Evolutionary conservation across 2,113 vertebrate species (phyloP), one percentile per base, ranked within the genome.

Genomic region (Scortum barcoo): DNA sequence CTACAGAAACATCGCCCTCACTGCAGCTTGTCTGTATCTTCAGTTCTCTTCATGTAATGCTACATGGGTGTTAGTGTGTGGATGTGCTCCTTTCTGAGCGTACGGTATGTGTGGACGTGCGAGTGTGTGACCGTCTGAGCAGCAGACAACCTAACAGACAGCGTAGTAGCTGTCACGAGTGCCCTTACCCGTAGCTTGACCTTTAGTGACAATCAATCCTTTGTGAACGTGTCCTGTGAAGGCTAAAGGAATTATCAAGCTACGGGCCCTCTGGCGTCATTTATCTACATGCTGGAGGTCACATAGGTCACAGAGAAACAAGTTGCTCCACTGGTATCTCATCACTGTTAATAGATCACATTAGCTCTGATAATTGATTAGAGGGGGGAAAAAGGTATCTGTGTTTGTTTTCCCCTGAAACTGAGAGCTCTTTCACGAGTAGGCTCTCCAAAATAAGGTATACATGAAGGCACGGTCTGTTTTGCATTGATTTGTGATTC

Each of bases 191-290:
- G 20, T 22, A 38, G 67, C 66, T 69, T 86, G 86, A 93, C 93
- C 92, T 93, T 91, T 84, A 60, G 69, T 87, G 79, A 91, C 90
- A 93, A 91, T 91, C 89, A 89, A 65, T 91, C 87, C 84, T 86
- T 89, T 93, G 88, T 92, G 81, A 63, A 85, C 60, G 56, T 80
- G 88, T 83, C 53, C 88, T 84, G 78, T 72, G 72, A 83, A 90
- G 80, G 78, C 90, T 83, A 82, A 90, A 92, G 89, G 85, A 92
- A 91, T 89, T 86, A 91, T 84, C 83, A 91, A 72, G 75, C 82
- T 85, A 13, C 76, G 42, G 85, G 80, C 42, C 76, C 57, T 61
- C 70, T 86, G 88, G 88, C 81, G 56, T 89, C 85, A 71, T 86
- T 87, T 84, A 89, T 85, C 82, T 87, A 61, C 72, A 70, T 22